These are phyloP conservation scores for Colostygia pectinataria DNA, from an alignment of 2,888 invertebrate genomes.

Conservation along the genomic window DNA sequence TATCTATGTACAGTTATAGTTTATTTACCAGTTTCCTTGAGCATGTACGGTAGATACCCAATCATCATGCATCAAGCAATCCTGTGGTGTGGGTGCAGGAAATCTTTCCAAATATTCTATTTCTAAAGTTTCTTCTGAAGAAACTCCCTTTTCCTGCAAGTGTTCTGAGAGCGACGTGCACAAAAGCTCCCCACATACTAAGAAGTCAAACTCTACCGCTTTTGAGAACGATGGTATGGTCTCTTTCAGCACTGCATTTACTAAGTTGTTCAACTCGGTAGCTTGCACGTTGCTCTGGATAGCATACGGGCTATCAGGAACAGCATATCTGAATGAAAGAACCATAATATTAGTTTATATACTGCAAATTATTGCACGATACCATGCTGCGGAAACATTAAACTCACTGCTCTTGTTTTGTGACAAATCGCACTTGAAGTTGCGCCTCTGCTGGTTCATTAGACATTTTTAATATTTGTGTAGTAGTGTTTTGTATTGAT, in stretches of 20 bases:
- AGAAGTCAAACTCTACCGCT: conserved; percentile 92
- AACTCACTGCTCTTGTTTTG: conserved; percentile 91
- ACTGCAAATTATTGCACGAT: background rate
- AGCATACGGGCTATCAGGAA: conserved; percentile 92
- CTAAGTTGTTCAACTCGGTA: conserved; percentile 88
- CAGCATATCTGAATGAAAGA: conserved; percentile 87
- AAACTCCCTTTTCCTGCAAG: conserved; percentile 88
- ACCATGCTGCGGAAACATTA: conserved; percentile 33
- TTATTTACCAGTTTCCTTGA: conserved; percentile 84
- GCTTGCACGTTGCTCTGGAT: conserved; percentile 88
- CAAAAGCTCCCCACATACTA: conserved; percentile 92
- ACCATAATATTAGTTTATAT: conserved; percentile 3
- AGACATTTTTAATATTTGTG: conserved; percentile 45
- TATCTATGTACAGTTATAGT: background rate
- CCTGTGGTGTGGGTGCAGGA: conserved; percentile 95
- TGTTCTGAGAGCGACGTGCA: conserved; percentile 88
- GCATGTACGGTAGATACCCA: conserved; percentile 97
- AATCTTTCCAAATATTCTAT: conserved; percentile 96
- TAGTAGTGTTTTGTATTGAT: background rate
- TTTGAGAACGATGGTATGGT: conserved; percentile 56
- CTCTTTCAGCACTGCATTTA: conserved; percentile 90
- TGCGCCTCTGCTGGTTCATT: conserved; percentile 77
- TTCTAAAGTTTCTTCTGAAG: conserved; percentile 92
- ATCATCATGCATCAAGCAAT: conserved; percentile 97
- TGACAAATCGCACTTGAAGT: conserved; percentile 89